Base-by-base conservation (phyloP, 2,113 vertebrate species). In the Brachyistius frenatus region DNA sequence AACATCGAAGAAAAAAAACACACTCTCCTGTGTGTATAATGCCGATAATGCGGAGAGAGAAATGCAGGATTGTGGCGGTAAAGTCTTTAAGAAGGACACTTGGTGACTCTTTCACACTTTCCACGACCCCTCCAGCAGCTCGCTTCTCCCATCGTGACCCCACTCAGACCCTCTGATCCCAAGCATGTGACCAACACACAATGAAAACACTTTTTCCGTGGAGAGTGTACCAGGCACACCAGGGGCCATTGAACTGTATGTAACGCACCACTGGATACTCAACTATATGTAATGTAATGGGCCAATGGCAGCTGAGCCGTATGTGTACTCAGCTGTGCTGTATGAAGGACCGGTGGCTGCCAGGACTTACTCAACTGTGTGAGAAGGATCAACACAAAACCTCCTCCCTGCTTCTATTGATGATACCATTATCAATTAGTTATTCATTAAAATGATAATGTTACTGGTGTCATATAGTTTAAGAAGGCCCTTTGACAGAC, bases 111-210 rank as follows among this genome's bases (percentile, higher is more conserved):
- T 89, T 89, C 78, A 88, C 88, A 93, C 88, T 81, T 86, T 91
- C 62, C 2, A 44, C 86, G 90, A 94, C 88, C 91, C 83, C 66
- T 70, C 66, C 71, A 60, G 54, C 83, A 35, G 50, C 81, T 49
- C 39, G 15, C 14, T 49, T 73, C 72, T 63, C 88, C 76, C 58
- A 41, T 56, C 0, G 11, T 81, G 75, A 88, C 85, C 90, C 78
- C 5, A 68, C 2, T 75, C 81, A 80, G 66, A 86, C 75, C 81
- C 76, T 33, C 82, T 94, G 86, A 94, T 91, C 88, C 80, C 76
- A 84, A 69, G 78, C 92, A 93, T 93, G 94, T 94, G 93, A 94
- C 83, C 31, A 77, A 63, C 62, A 53, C 73, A 89, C 79, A 87
- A 71, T 86, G 68, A 81, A 81, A 78, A 79, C 67, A 8, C 69